Conservation (phyloP, 2,113 vertebrate genomes). For the Picathartes gymnocephalus region DNA sequence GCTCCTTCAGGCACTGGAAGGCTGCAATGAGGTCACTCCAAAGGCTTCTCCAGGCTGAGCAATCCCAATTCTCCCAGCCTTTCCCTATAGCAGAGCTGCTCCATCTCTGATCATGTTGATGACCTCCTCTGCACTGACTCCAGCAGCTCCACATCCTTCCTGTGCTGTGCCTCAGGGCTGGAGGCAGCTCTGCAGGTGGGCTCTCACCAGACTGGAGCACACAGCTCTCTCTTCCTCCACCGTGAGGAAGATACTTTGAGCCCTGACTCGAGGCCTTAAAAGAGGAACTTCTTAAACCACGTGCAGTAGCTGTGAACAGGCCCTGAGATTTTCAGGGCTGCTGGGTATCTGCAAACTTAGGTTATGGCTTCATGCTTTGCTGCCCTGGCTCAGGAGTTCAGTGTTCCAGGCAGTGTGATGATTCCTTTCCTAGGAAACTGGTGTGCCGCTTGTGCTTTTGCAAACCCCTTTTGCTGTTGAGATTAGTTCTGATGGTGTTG, state of each 20-base stretch:
- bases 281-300: neutral
- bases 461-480: neutral
- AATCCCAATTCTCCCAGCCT: neutral
- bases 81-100: neutral
- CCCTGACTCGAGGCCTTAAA: neutral
- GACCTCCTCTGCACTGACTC: neutral
- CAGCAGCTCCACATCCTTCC: accelerated
- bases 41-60: neutral
- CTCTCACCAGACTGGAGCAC: neutral
- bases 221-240: neutral
- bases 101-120: neutral
- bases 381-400: neutral
- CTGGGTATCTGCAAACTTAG: neutral
- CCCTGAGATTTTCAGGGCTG: neutral
- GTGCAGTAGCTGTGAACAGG: neutral
- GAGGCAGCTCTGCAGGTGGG: neutral
- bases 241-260: neutral
- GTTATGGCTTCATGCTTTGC: neutral
- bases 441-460: neutral
- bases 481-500: neutral
- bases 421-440: neutral
- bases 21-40: neutral
- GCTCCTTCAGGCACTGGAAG: neutral
- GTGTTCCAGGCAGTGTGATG: neutral
- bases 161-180: neutral